A percentile compares a stretch with the other conserved stretches of the same genome.
Conservation (phyloP, 2,888 invertebrate species). For the Agriopis aurantiaria region DNA sequence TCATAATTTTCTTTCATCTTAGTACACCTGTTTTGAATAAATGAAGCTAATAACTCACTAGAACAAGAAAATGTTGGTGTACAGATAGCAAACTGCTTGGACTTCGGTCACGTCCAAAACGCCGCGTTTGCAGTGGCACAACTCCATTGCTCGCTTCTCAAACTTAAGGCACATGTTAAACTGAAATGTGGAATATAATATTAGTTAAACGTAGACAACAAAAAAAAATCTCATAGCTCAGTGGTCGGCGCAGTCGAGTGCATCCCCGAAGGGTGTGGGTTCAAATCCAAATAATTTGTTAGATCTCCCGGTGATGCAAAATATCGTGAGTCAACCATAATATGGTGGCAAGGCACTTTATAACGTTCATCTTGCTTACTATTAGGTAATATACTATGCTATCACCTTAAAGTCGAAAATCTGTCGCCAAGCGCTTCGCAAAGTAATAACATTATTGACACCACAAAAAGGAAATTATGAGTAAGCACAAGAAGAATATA, state of each 20-base stretch:
- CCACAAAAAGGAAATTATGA: too few relatives aligned
- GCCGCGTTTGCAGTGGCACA: constrained; percentile 66
- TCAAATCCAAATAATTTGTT: too few relatives aligned
- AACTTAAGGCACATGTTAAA: constrained; percentile 61
- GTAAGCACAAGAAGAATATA: too few relatives aligned
- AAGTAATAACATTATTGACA: too few relatives aligned
- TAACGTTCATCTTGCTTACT: neutral
- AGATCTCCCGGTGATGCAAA: too few relatives aligned
- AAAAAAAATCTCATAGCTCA: neutral
- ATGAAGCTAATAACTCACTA: constrained; percentile 58
- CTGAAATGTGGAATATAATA: constrained; percentile 43
- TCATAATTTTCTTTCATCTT: too few relatives aligned
- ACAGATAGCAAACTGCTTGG: constrained; percentile 64
- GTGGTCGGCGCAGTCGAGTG: too few relatives aligned
- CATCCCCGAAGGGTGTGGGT: too few relatives aligned
- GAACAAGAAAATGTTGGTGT: constrained; percentile 69
- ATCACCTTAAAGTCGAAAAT: neutral
- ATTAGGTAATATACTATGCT: neutral
- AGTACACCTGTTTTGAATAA: neutral
- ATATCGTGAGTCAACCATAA: neutral
- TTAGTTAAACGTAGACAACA: neutral
- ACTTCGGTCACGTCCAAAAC: constrained; percentile 68
- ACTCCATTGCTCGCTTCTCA: constrained; percentile 60
- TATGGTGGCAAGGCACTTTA: neutral
- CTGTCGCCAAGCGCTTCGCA: neutral